Conservation (phyloP, 2,113 vertebrate genomes). For the Oncorhynchus nerka region DNA sequence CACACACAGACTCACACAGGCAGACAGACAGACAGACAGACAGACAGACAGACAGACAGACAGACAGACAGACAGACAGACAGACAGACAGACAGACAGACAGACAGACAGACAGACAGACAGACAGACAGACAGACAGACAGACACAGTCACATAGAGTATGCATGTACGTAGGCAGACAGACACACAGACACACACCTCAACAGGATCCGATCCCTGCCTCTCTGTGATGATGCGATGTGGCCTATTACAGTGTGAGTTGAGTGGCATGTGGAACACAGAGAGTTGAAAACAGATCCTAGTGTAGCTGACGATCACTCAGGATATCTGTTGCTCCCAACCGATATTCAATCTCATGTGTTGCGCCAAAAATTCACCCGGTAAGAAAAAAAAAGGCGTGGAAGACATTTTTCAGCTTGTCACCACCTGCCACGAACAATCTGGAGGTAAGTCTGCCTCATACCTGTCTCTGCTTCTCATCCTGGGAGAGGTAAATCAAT, state of each 20-base stretch:
- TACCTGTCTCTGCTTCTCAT: constrained; percentile 33
- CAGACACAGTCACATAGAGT: not conserved
- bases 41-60: not conserved
- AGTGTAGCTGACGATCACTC: not conserved
- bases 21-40: too few species aligned
- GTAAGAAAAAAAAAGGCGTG: constrained; percentile 44
- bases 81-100: too few species aligned
- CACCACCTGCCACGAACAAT: constrained; percentile 57
- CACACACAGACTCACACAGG: too few species aligned
- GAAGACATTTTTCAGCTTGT: constrained; percentile 57
- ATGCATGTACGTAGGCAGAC: not conserved
- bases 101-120: too few species aligned
- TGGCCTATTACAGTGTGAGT: too few species aligned
- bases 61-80: not conserved
- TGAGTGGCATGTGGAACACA: not conserved
- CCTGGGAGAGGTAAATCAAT: constrained; percentile 33
- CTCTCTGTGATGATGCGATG: too few species aligned
- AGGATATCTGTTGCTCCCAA: constrained; percentile 26
- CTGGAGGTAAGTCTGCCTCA: constrained; percentile 33
- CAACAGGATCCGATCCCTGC: too few species aligned
- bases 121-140: not conserved
- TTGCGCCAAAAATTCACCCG: constrained; percentile 13
- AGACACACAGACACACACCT: not conserved
- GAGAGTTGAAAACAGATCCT: not conserved
- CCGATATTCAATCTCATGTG: constrained; percentile 35